These are phyloP conservation scores for Limnodromus scolopaceus DNA, from an alignment of 2,797 vertebrate genomes.

Conservation along the genomic window DNA sequence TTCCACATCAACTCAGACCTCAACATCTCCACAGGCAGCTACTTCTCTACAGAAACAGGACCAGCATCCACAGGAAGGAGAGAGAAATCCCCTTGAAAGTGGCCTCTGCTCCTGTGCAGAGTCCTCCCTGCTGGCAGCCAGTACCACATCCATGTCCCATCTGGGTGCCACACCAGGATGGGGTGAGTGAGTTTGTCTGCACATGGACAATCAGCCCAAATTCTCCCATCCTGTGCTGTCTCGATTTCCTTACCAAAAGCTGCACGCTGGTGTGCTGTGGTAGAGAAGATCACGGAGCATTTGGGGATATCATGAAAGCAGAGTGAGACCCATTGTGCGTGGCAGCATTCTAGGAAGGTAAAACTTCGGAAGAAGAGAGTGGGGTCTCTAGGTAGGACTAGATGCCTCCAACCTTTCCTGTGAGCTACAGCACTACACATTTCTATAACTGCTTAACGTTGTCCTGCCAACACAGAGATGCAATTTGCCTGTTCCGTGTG, in stretches of 20 bases:
- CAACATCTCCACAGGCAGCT: background rate
- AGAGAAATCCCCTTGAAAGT: background rate
- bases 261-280: background rate
- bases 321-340: accelerated
- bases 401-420: background rate
- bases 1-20: background rate
- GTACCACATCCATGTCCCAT: background rate
- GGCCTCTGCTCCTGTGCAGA: background rate
- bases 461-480: background rate
- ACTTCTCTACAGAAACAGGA: background rate
- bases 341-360: background rate
- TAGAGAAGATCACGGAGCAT: background rate
- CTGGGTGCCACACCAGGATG: background rate
- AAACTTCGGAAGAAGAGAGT: background rate
- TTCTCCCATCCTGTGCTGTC: background rate
- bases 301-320: background rate
- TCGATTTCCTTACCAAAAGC: background rate
- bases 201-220: background rate
- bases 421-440: background rate
- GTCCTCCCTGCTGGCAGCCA: background rate
- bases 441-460: background rate
- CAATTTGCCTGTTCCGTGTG: background rate
- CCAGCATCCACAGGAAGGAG: background rate
- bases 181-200: background rate
- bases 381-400: background rate